A percentile compares a stretch with the other conserved stretches of the same genome.
phyloP scores from a whole-genome alignment of 1,140 invertebrate species.

The Glossosoma conforme region DNA sequence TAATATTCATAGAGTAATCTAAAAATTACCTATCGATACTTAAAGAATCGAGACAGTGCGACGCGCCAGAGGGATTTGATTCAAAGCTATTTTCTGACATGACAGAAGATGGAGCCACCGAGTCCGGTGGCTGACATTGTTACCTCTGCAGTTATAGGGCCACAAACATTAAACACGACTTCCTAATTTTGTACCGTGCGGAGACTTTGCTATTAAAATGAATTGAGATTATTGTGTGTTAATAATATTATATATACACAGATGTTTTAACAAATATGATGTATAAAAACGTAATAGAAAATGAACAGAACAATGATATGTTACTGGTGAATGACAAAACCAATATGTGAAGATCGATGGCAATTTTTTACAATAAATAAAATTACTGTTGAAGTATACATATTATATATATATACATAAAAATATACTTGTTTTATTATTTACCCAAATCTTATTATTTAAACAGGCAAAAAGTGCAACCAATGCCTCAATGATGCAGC shows the following conservation, averaged over 20 bases:
- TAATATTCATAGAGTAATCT: too few species aligned
- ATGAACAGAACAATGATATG: conserved; percentile 28
- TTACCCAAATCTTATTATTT: background rate
- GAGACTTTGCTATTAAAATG: conserved; percentile 28
- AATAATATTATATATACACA: conserved; percentile 28
- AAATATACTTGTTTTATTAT: conserved; percentile 11
- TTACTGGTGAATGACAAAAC: conserved; percentile 27
- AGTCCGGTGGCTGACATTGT: conserved; percentile 7
- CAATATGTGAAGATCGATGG: conserved; percentile 31
- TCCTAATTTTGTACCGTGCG: conserved; percentile 31
- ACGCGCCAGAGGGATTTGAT: too few species aligned
- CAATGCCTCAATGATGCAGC: too few species aligned
- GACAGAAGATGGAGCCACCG: background rate
- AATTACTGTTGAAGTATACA: conserved; percentile 33
- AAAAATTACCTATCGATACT: too few species aligned
- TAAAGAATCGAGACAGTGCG: too few species aligned
- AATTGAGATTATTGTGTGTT: conserved; percentile 33
- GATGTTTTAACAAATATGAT: conserved; percentile 26
- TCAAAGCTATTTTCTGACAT: too few species aligned
- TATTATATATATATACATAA: conserved; percentile 31
- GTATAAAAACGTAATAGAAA: conserved; percentile 23
- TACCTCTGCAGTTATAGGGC: conserved; percentile 29
- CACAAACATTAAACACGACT: conserved; percentile 26
- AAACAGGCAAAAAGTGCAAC: too few species aligned
- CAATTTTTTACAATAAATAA: conserved; percentile 34